Evolutionary conservation across 2,888 invertebrate genomes (phyloP).

Genomic region (Trachelus iudaicus): DNA sequence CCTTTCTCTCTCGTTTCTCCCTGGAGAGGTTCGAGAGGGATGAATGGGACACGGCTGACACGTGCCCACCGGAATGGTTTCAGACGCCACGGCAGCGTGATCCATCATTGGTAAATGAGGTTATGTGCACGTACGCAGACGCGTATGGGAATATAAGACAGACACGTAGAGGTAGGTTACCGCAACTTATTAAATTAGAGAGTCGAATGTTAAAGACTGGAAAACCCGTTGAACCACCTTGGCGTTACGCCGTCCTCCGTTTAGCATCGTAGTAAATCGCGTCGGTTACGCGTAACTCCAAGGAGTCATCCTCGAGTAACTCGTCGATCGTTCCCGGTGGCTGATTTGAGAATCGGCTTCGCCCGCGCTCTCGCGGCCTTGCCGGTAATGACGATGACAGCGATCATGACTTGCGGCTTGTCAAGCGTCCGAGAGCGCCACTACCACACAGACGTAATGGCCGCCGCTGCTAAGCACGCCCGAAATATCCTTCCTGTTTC

Average conservation of each 20-base stretch:
- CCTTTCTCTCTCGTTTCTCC: conserved; percentile 20
- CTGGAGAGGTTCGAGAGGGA: background rate
- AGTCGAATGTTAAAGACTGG: background rate
- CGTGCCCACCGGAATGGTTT: background rate
- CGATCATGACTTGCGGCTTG: background rate
- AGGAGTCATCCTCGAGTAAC: background rate
- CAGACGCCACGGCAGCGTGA: background rate
- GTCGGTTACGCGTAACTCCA: background rate
- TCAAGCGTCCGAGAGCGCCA: background rate
- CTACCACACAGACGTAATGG: background rate
- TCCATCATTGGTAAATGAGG: background rate
- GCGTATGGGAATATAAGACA: background rate
- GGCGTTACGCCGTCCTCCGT: background rate
- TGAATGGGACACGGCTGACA: background rate
- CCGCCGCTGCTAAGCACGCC: background rate
- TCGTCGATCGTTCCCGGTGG: background rate
- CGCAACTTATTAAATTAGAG: background rate
- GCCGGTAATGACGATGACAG: background rate
- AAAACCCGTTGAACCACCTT: background rate
- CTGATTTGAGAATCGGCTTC: background rate
- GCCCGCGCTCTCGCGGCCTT: background rate
- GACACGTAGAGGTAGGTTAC: background rate
- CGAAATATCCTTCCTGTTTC: background rate
- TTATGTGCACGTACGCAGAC: background rate
- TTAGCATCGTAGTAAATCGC: background rate